Evolutionary conservation across 23 tunicate species (phyloP), one percentile per base, ranked within the genome.

Genomic region (Phallusia fumigata): DNA sequence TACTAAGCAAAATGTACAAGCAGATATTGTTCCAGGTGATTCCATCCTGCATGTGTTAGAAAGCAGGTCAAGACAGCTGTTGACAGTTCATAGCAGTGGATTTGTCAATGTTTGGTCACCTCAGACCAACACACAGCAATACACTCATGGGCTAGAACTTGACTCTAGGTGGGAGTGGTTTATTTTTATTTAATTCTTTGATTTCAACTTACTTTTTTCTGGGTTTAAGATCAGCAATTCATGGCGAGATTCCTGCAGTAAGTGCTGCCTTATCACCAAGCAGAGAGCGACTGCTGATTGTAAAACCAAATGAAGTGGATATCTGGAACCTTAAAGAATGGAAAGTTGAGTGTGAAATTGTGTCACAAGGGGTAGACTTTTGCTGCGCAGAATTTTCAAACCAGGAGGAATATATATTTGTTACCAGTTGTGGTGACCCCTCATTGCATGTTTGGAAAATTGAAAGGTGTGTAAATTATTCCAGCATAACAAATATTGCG

Each of bases 91-190:
- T 47, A 52, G 65, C 12, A 79, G 83, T 79, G 83, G 83, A 65
- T 64, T 69, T 69, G 79, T 85, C n/a, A 45, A 85, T 74, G 83
- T 85, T 34, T 85, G 88, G 88, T n/a, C 78, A 65, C 40, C 36
- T 10, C 3, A 73, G 12, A 75, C 32, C 1, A 47, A 58, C 28
- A 58, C 58, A 34, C 44, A 33, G 33, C 32, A 33, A 28, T 79
- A 76, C 26, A 32, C 52, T 16, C 82, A 85, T 85, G 18, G 13
- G 2, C 45, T 31, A 24, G 88, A 85, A 32, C 75, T 85, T 32
- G 78, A 85, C 72, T 85, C 88, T 10, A 78, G 88, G 88, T 79
- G 19, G 0, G n/a, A 74, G 3, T 3, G 6, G 22, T 19, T 21
- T 30, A 34, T 5, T 3, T 6, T 24, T 21, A 13, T 13, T 58